Conservation (phyloP, 2,888 invertebrate genomes). For the Carterocephalus palaemon region DNA sequence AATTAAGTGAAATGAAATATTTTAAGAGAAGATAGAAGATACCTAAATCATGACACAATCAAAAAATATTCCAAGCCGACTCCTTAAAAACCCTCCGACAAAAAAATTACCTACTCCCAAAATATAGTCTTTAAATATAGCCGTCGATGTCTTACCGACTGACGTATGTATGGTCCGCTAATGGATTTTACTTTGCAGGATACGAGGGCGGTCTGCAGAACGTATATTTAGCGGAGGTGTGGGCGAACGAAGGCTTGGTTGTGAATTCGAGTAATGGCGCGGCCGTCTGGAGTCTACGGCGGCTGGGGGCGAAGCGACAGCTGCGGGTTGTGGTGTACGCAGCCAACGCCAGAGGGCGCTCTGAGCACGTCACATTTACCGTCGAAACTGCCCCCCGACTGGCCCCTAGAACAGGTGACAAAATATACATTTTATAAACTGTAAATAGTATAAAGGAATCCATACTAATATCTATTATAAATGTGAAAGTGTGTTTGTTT, state of each 20-base stretch:
- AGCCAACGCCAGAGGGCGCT: conserved; percentile 90
- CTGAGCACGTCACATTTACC: conserved; percentile 80
- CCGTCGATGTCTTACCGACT: too few relatives aligned
- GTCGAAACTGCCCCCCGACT: conserved; percentile 63
- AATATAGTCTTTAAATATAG: too few relatives aligned
- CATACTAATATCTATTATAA: too few relatives aligned
- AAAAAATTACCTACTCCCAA: too few relatives aligned
- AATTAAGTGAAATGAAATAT: too few relatives aligned
- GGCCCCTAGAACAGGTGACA: conserved; percentile 59
- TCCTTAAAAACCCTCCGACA: too few relatives aligned
- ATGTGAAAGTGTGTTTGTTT: too few relatives aligned
- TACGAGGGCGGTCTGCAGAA: conserved; percentile 90
- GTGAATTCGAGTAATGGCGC: conserved; percentile 85
- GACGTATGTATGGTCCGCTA: too few relatives aligned
- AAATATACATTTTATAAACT: neutral
- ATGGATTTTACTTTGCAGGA: conserved; percentile 50
- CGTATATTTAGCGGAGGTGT: conserved; percentile 85
- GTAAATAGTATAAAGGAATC: too few relatives aligned
- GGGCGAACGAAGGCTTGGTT: conserved; percentile 80
- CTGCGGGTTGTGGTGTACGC: conserved; percentile 89
- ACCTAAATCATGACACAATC: too few relatives aligned
- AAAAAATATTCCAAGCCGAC: too few relatives aligned
- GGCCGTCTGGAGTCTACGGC: conserved; percentile 86
- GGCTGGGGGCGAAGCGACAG: conserved; percentile 87
- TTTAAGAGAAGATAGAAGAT: too few relatives aligned